Evolutionary conservation across 2,888 invertebrate species (phyloP).

Genomic region (Pseudanteris insignis): DNA sequence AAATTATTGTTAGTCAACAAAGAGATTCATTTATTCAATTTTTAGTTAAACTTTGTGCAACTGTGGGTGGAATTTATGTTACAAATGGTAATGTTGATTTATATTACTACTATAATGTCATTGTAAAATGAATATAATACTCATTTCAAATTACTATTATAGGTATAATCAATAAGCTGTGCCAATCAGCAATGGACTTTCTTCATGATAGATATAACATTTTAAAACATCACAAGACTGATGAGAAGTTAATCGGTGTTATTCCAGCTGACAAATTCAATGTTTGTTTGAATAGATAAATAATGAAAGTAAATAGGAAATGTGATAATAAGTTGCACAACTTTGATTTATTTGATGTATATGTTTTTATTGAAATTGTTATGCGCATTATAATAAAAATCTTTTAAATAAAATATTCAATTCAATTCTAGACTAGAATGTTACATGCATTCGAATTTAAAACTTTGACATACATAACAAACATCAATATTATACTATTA

Average conservation of each 20-base stretch:
- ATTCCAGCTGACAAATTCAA: too few relatives aligned
- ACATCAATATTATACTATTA: slow-evolving; percentile 8
- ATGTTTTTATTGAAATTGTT: slow-evolving; percentile 28
- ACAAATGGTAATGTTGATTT: slow-evolving; percentile 77
- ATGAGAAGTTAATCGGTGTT: too few relatives aligned
- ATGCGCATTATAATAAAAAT: slow-evolving; percentile 25
- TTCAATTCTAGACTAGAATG: slow-evolving; percentile 18
- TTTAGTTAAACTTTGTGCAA: slow-evolving; percentile 86
- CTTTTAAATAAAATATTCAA: too few relatives aligned
- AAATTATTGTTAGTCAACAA: slow-evolving; percentile 81
- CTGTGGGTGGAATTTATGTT: slow-evolving; percentile 92
- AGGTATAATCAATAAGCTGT: too few relatives aligned
- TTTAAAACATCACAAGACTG: too few relatives aligned
- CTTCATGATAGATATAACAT: too few relatives aligned
- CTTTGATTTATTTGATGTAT: slow-evolving; percentile 19
- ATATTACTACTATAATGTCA: too few relatives aligned
- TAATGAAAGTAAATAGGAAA: too few relatives aligned
- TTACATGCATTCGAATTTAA: slow-evolving; percentile 9
- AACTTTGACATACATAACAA: slow-evolving; percentile 25
- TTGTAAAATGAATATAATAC: too few relatives aligned
- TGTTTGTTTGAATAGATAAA: too few relatives aligned
- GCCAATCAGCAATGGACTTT: too few relatives aligned
- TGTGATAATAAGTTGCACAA: slow-evolving; percentile 13
- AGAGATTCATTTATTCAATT: slow-evolving; percentile 82
- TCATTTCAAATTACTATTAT: too few relatives aligned